Conservation (phyloP, 2,113 vertebrate species). For the Pithys albifrons region DNA sequence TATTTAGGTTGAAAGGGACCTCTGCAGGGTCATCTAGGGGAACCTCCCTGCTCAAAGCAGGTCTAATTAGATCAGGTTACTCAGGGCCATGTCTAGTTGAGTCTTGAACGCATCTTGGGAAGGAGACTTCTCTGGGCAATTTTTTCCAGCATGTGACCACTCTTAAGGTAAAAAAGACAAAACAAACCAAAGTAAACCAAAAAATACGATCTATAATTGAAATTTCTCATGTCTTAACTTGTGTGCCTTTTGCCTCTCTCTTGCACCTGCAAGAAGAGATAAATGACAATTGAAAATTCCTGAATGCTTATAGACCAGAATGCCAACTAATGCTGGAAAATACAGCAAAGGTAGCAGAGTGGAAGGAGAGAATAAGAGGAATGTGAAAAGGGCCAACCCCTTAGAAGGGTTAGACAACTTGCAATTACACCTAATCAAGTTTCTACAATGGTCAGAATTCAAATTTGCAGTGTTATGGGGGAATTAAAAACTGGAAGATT, state of each 20-base stretch:
- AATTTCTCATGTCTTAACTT: not conserved
- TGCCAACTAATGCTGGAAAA: not conserved
- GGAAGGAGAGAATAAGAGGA: not conserved
- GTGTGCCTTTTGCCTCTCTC: not conserved
- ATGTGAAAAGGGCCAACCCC: not conserved
- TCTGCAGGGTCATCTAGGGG: not conserved
- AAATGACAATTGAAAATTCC: not conserved
- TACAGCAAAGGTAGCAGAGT: not conserved
- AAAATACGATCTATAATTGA: not conserved
- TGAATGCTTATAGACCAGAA: not conserved
- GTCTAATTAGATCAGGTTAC: not conserved
- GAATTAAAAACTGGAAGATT: not conserved
- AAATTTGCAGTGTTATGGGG: not conserved
- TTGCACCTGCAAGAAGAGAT: not conserved
- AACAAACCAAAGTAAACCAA: rapidly evolving
- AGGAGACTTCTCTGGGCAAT: not conserved
- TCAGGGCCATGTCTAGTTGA: not conserved
- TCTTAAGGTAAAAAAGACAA: not conserved
- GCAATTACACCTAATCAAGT: not conserved
- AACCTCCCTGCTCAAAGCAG: not conserved
- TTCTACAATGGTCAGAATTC: not conserved
- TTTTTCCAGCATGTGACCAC: not conserved
- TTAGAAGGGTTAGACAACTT: not conserved
- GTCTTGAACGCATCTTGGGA: not conserved
- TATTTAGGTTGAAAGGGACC: not conserved